Evolutionary conservation across 2,113 vertebrate genomes (phyloP).

Genomic region (Corythornis madagascariensis): DNA sequence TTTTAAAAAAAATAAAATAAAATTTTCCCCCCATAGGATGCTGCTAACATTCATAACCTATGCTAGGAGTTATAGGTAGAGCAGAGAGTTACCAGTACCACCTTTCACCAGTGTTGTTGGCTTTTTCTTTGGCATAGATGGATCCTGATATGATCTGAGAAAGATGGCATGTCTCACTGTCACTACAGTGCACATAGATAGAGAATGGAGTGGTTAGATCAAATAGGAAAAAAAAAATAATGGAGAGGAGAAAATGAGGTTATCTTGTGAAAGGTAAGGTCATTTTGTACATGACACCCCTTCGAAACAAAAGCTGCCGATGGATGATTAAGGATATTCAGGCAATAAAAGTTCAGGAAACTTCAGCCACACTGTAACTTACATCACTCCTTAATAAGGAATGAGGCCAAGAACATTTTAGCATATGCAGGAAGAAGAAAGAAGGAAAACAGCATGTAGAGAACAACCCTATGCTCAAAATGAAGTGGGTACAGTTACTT

Average conservation of each 20-base stretch:
- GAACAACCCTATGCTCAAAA: not conserved
- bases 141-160: not conserved
- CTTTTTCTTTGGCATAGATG: not conserved
- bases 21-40: not conserved
- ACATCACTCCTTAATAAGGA: not conserved
- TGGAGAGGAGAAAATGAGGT: not conserved
- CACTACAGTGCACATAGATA: not conserved
- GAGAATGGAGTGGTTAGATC: not conserved
- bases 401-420: not conserved
- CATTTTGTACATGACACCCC: not conserved
- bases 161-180: not conserved
- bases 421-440: not conserved
- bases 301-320: not conserved
- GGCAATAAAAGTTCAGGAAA: not conserved
- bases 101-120: not conserved
- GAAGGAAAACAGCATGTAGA: not conserved
- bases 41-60: not conserved
- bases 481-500: not conserved
- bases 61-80: not conserved
- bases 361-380: not conserved
- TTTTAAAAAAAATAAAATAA: too few species aligned
- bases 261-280: not conserved
- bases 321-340: not conserved
- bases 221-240: not conserved
- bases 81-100: not conserved